These are phyloP conservation scores for Baccha elongata DNA, from an alignment of 2,888 invertebrate species.

Conservation along the genomic window DNA sequence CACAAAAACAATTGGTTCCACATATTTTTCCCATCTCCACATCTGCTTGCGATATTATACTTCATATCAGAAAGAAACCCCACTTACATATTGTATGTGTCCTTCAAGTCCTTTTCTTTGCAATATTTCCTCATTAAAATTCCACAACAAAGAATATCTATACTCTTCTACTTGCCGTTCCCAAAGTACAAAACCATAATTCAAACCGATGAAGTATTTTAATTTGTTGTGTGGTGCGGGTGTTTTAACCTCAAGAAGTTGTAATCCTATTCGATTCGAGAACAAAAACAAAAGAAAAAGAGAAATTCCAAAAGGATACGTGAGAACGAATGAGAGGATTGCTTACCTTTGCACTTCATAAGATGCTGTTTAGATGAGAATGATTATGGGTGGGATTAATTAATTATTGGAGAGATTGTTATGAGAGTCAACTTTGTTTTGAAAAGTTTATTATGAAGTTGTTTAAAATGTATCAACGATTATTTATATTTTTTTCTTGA, in stretches of 20 bases:
- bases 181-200: constrained; percentile 55
- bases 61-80: too few relatives aligned
- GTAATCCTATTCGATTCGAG: constrained; percentile 28
- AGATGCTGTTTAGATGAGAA: constrained; percentile 12
- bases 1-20: constrained; percentile 51
- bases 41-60: background rate
- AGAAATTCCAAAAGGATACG: constrained; percentile 30
- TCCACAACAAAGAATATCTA: constrained; percentile 25
- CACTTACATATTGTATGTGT: constrained; percentile 16
- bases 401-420: constrained; percentile 1
- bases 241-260: constrained; percentile 42
- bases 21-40: constrained; percentile 4
- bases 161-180: constrained; percentile 27
- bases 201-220: constrained; percentile 51
- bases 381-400: too few relatives aligned
- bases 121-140: constrained; percentile 68
- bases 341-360: constrained; percentile 30
- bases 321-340: constrained; percentile 3
- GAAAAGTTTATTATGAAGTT: too few relatives aligned
- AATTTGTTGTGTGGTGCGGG: constrained; percentile 13
- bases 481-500: too few relatives aligned
- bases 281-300: constrained; percentile 22
- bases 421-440: too few relatives aligned
- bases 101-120: constrained; percentile 41
- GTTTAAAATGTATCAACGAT: too few relatives aligned